Evolutionary conservation across 2,113 vertebrate genomes (phyloP).

Genomic region (Bos indicus): DNA sequence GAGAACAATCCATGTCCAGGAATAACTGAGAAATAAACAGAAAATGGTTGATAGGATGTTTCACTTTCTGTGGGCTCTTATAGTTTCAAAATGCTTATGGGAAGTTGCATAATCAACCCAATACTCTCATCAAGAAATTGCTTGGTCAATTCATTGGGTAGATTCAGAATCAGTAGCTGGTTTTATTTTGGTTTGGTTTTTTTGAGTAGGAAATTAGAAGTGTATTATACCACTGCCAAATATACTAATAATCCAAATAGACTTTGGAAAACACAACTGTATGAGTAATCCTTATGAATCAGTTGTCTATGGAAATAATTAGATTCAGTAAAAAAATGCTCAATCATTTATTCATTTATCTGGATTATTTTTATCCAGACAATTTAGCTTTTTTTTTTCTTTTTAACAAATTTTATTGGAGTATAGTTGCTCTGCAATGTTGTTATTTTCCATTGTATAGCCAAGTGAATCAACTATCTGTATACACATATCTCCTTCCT

Average conservation of each 20-base stretch:
- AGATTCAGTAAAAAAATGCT: conserved; percentile 13
- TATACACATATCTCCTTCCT: neutral
- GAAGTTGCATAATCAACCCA: neutral
- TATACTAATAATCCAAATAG: conserved; percentile 5
- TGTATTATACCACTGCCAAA: neutral
- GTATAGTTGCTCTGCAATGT: neutral
- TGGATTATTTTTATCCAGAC: conserved; percentile 38
- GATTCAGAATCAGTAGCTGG: neutral
- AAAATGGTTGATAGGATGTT: neutral
- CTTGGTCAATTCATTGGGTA: neutral
- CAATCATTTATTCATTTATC: neutral
- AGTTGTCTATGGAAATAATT: conserved; percentile 32
- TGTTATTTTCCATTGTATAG: neutral
- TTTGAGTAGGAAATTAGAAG: conserved; percentile 14
- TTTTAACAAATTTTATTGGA: neutral
- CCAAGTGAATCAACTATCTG: neutral
- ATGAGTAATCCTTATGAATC: conserved; percentile 24
- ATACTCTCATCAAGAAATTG: neutral
- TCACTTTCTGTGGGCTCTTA: neutral
- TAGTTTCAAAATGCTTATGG: neutral
- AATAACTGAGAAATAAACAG: conserved; percentile 4
- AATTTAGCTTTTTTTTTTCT: neutral
- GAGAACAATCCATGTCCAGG: neutral
- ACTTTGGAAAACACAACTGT: conserved; percentile 23
- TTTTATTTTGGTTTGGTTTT: neutral